Conservation (phyloP, 2,113 vertebrate species). For the Orientallactaga bullata region DNA sequence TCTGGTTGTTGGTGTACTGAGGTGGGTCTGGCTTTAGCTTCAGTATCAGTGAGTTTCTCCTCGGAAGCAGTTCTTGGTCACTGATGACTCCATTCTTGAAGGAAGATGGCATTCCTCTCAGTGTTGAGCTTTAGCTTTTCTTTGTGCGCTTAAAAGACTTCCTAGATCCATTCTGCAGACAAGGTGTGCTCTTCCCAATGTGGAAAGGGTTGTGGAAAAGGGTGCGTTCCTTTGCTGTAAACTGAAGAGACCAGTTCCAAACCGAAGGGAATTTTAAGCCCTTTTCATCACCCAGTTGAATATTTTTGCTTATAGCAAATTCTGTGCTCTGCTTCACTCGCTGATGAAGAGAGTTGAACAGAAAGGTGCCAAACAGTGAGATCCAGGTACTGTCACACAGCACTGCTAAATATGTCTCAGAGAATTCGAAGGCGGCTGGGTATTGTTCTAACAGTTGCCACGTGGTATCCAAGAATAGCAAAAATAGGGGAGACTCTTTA, state of each 20-base stretch:
- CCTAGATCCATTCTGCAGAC: constrained; percentile 91
- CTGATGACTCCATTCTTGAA: constrained; percentile 90
- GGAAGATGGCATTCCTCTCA: constrained; percentile 88
- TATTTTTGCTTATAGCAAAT: constrained; percentile 95
- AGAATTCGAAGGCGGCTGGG: constrained; percentile 97
- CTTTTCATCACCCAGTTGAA: constrained; percentile 93
- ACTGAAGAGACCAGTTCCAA: constrained; percentile 99
- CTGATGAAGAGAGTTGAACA: constrained; percentile 96
- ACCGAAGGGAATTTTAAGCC: constrained; percentile 93
- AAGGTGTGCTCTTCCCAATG: constrained; percentile 92
- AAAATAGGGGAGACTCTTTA: constrained; percentile 96
- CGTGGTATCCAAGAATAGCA: constrained; percentile 96
- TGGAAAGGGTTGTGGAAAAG: constrained; percentile 98
- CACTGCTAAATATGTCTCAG: constrained; percentile 94
- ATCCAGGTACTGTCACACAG: constrained; percentile 95
- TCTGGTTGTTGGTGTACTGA: constrained; percentile 81
- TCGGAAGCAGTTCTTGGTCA: constrained; percentile 87
- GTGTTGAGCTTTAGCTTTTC: constrained; percentile 94
- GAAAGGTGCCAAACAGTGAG: constrained; percentile 97
- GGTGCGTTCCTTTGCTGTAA: constrained; percentile 91
- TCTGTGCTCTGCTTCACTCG: constrained; percentile 93
- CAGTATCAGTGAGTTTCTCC: constrained; percentile 92
- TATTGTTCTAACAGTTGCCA: constrained; percentile 98
- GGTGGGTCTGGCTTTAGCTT: constrained; percentile 89
- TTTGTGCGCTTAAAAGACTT: constrained; percentile 93